Conservation (phyloP, 2,888 invertebrate genomes). For the Phalera bucephala region DNA sequence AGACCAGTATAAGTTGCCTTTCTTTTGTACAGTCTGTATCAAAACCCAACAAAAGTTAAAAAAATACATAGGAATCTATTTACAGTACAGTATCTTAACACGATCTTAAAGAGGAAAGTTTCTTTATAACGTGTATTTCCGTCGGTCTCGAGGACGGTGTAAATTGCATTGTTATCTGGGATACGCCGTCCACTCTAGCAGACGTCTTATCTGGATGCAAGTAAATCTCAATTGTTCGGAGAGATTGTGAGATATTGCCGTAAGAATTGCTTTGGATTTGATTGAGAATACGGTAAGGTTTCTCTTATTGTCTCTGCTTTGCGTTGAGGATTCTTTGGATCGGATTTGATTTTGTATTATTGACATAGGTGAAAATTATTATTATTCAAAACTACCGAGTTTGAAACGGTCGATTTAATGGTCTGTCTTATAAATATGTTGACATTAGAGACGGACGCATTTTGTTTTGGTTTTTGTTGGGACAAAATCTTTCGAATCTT, state of each 20-base stretch:
- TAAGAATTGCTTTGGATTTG: slow-evolving; percentile 47
- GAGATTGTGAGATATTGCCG: slow-evolving; percentile 54
- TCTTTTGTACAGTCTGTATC: too few species aligned
- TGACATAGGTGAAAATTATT: too few species aligned
- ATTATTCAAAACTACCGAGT: too few species aligned
- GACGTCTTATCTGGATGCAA: slow-evolving; percentile 59
- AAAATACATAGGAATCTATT: too few species aligned
- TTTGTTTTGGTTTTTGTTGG: too few species aligned
- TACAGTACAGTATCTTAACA: slow-evolving; percentile 1
- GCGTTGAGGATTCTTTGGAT: slow-evolving; percentile 18
- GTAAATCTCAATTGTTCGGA: slow-evolving; percentile 51
- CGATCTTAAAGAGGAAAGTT: slow-evolving; percentile 14
- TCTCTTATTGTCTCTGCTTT: slow-evolving; percentile 26
- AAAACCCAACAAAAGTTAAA: too few species aligned
- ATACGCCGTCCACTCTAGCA: slow-evolving; percentile 35
- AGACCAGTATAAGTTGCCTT: too few species aligned
- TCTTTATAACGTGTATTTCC: slow-evolving; percentile 3
- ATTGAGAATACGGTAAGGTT: slow-evolving; percentile 29
- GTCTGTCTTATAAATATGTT: too few species aligned
- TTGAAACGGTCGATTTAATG: too few species aligned
- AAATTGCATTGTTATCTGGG: slow-evolving; percentile 64
- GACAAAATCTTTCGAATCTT: too few species aligned
- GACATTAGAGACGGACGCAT: too few species aligned
- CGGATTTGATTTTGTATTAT: too few species aligned
- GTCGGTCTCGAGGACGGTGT: slow-evolving; percentile 28